Evolutionary conservation across 37 sponge, comb jelly and placozoan genomes (phyloP).

Genomic region (Halichondria panicea): DNA sequence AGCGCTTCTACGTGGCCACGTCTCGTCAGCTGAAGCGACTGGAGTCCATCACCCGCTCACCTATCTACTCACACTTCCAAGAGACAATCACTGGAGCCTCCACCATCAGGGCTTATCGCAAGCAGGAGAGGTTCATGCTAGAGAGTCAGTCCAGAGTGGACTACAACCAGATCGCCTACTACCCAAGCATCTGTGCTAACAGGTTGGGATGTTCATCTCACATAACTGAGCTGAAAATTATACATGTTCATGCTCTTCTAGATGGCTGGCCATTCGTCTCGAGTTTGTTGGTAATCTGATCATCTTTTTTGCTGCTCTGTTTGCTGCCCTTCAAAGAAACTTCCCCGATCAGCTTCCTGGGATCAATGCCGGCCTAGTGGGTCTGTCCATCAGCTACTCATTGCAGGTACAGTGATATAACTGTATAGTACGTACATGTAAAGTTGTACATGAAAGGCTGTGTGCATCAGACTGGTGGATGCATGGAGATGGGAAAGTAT

Average conservation of each 20-base stretch:
- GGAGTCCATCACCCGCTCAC: constrained; percentile 94
- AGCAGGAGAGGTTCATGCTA: constrained; percentile 71
- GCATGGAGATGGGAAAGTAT: too few species aligned
- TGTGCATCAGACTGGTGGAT: too few species aligned
- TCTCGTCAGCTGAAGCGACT: constrained; percentile 97
- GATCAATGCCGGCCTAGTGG: constrained; percentile 75
- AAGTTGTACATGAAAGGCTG: too few species aligned
- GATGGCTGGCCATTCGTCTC: constrained; percentile 85
- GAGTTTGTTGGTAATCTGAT: constrained; percentile 85
- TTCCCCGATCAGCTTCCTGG: constrained; percentile 11
- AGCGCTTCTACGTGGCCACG: constrained; percentile 92
- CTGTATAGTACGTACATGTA: too few species aligned
- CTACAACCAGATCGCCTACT: constrained; percentile 93
- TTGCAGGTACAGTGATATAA: constrained; percentile 56
- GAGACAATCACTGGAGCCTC: constrained; percentile 86
- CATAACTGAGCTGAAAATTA: too few species aligned
- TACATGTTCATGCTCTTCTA: too few species aligned
- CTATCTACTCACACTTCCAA: constrained; percentile 98
- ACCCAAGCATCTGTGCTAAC: constrained; percentile 88
- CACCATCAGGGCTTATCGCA: constrained; percentile 90
- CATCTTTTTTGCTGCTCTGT: constrained; percentile 86
- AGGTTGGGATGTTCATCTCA: constrained; percentile 57
- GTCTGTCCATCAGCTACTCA: constrained; percentile 87
- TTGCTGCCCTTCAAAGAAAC: constrained; percentile 79
- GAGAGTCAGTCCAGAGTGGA: constrained; percentile 88